These are phyloP conservation scores for Rutpela maculata DNA, from an alignment of 2,888 invertebrate genomes.

Conservation along the genomic window DNA sequence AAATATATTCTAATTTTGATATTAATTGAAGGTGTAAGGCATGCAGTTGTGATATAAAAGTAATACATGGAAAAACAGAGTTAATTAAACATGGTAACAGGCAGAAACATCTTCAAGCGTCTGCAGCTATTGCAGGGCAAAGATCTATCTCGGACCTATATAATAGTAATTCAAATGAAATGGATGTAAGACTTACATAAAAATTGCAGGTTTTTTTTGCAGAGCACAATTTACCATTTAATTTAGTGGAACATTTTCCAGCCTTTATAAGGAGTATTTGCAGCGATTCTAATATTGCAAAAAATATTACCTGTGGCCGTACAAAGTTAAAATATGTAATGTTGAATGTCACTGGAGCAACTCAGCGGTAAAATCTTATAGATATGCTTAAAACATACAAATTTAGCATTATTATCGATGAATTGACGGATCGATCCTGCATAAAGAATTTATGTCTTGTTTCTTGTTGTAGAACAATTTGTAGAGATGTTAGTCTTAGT, in stretches of 20 bases:
- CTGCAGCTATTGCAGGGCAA: too few species aligned
- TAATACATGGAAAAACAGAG: too few species aligned
- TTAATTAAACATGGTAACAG: too few species aligned
- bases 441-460: constrained; percentile 41
- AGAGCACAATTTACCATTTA: constrained; percentile 19
- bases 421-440: constrained; percentile 46
- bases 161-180: too few species aligned
- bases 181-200: not conserved
- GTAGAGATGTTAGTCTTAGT: too few species aligned
- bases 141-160: too few species aligned
- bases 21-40: too few species aligned
- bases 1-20: too few species aligned
- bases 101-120: too few species aligned
- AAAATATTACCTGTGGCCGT: constrained; percentile 42
- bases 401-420: constrained; percentile 45
- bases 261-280: constrained; percentile 36
- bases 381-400: constrained; percentile 40
- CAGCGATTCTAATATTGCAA: constrained; percentile 45
- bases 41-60: too few species aligned
- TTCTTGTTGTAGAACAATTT: too few species aligned
- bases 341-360: constrained; percentile 42
- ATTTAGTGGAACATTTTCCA: too few species aligned
- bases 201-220: not conserved
- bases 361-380: constrained; percentile 20
- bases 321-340: constrained; percentile 44